Base-by-base conservation (phyloP, 2,113 vertebrate species). In the Eidolon helvum region DNA sequence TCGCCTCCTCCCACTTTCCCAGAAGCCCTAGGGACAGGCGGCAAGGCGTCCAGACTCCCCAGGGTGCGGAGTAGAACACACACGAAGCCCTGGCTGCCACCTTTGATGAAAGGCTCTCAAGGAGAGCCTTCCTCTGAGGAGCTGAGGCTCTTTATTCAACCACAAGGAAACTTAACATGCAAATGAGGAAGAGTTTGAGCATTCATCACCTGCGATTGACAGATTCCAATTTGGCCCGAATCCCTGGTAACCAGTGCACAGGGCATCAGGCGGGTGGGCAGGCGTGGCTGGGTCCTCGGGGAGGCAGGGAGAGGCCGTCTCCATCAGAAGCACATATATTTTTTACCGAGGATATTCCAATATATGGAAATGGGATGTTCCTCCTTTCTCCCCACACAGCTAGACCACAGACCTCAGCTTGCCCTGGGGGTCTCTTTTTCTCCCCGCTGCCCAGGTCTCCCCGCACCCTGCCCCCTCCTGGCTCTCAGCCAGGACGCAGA, bases 151-250 rank as follows among this genome's bases (percentile, higher is more conserved):
- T 98, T 98, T 98, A 98, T 98, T 97, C 98, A 92, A 94, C 61
- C 89, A 65, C 96, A 59, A 98, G 98, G 97, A 94, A 98, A 98
- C 98, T 98, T 98, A 98, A 97, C 98, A 98, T 98, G 98, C 98
- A 98, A 98, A 99, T 98, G 97, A 98, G 97, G 97, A 96, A 88
- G 93, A 94, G 4, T 97, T 90, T 98, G 97, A 94, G 98, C 98
- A 97, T 98, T 97, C 96, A 98, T 98, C 98, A 98, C 98, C 96
- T 26, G 96, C 97, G 98, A 98, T 96, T 96, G 98, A 98, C 98
- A 90, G 96, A 97, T 97, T 97, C 98, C 97, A 90, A 90, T 96
- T 59, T 97, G 98, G 96, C 95, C 43, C 12, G 10, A 96, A 97
- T 95, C 97, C 98, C 97, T 91, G 94, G 97, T 94, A 97, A 74